Evolutionary conservation across 2,113 vertebrate genomes (phyloP).

Genomic region (Syrrhaptes paradoxus): DNA sequence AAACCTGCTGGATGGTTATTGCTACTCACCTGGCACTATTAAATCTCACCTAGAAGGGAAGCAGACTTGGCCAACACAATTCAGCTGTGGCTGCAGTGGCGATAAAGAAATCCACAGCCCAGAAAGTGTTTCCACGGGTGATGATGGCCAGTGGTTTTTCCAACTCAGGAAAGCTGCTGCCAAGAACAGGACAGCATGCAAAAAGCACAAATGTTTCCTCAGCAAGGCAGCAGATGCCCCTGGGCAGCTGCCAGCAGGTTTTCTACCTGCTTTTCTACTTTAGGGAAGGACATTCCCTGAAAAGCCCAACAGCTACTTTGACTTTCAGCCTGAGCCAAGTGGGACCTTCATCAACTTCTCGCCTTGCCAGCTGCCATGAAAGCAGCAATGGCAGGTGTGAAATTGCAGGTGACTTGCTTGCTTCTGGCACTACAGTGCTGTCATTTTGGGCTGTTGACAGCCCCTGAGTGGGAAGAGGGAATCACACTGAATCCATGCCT

Average conservation of each 20-base stretch:
- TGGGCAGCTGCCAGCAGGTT: slow-evolving; percentile 35
- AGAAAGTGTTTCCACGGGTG: slow-evolving; percentile 11
- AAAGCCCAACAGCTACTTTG: slow-evolving; percentile 48
- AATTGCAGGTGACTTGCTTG: slow-evolving; percentile 52
- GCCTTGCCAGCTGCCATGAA: slow-evolving; percentile 46
- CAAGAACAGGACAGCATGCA: not conserved
- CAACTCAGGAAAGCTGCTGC: slow-evolving; percentile 5
- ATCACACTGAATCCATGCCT: not conserved
- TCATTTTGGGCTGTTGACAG: slow-evolving; percentile 38
- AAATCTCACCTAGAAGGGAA: not conserved
- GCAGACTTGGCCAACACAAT: not conserved
- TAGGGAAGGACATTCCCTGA: slow-evolving; percentile 31
- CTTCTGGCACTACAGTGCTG: slow-evolving; percentile 46
- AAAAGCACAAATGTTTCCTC: slow-evolving; percentile 26
- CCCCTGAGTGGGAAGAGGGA: not conserved
- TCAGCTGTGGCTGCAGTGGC: not conserved
- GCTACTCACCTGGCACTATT: not conserved
- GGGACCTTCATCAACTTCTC: slow-evolving; percentile 65
- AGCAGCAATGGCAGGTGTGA: slow-evolving; percentile 51
- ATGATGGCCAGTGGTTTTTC: not conserved
- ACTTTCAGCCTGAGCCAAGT: slow-evolving; percentile 55
- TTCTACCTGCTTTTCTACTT: slow-evolving; percentile 45
- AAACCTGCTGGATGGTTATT: not conserved
- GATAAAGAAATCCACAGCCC: slow-evolving; percentile 1
- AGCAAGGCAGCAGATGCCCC: slow-evolving; percentile 44